A percentile compares a stretch with the other conserved stretches of the same genome.
phyloP scores from a whole-genome alignment of 2,888 invertebrate genomes.

The Cremastinae sp. region DNA sequence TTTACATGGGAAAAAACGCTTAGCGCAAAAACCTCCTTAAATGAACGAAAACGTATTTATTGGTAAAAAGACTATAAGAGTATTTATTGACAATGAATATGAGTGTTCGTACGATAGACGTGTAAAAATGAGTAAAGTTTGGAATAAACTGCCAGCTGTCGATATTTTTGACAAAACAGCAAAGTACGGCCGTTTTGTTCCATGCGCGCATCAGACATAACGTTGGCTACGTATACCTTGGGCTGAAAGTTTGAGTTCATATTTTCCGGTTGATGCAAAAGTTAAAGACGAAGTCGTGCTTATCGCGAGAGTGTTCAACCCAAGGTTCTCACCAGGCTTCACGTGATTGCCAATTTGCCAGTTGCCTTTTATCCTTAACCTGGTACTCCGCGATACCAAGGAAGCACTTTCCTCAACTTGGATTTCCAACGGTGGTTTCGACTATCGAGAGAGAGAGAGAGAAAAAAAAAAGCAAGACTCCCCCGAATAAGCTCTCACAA shows the following conservation, averaged over 20 bases:
- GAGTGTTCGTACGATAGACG: too few relatives aligned
- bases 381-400: constrained; percentile 2
- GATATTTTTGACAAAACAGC: too few relatives aligned
- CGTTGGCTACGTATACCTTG: neutral
- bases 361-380: constrained; percentile 19
- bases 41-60: too few relatives aligned
- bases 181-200: too few relatives aligned
- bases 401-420: constrained; percentile 47
- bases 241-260: constrained; percentile 34
- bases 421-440: constrained; percentile 35
- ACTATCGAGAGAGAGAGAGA: constrained; percentile 29
- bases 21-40: too few relatives aligned
- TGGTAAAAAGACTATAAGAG: too few relatives aligned
- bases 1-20: too few relatives aligned
- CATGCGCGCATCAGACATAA: too few relatives aligned
- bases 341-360: constrained; percentile 57
- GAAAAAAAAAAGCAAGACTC: constrained; percentile 40
- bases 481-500: constrained; percentile 2
- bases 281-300: constrained; percentile 36
- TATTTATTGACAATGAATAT: too few relatives aligned
- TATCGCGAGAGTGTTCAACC: constrained; percentile 1
- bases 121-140: too few relatives aligned
- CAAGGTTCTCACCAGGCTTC: constrained; percentile 23
- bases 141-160: too few relatives aligned
- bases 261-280: constrained; percentile 35